phyloP scores from a whole-genome alignment of 2,888 invertebrate genomes.

The Eupithecia abbreviata region DNA sequence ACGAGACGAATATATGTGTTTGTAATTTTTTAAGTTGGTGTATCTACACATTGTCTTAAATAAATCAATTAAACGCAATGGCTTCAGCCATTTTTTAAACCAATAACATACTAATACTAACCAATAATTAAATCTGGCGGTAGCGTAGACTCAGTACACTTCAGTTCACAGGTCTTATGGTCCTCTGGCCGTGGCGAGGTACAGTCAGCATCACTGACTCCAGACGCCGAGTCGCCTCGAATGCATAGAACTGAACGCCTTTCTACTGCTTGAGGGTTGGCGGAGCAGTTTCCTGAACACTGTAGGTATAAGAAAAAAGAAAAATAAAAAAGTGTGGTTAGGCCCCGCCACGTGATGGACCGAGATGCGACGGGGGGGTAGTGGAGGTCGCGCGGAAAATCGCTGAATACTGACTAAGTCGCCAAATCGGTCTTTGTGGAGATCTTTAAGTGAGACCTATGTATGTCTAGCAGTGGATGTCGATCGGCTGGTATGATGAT shows the following conservation, averaged over 20 bases:
- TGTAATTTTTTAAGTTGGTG: background rate
- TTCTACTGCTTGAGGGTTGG: conserved; percentile 60
- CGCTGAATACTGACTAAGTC: too few relatives aligned
- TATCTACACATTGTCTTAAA: background rate
- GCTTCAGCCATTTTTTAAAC: background rate
- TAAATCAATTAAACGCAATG: background rate
- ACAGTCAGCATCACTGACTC: conserved; percentile 61
- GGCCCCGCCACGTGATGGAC: too few relatives aligned
- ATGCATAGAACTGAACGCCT: conserved; percentile 80
- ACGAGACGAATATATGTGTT: background rate
- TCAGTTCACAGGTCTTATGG: conserved; percentile 56
- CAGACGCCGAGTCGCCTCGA: conserved; percentile 56
- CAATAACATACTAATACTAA: conserved; percentile 34
- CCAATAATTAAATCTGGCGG: conserved; percentile 60
- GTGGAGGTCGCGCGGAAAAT: too few relatives aligned
- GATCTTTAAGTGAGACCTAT: too few relatives aligned
- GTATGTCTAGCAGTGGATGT: too few relatives aligned
- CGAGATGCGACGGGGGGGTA: too few relatives aligned
- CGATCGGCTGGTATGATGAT: too few relatives aligned
- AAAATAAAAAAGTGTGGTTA: too few relatives aligned
- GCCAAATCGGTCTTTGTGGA: too few relatives aligned
- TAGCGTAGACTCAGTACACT: conserved; percentile 49
- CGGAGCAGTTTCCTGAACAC: conserved; percentile 71
- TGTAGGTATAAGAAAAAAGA: conserved; percentile 39
- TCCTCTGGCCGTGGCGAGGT: conserved; percentile 64